Base-by-base conservation (phyloP, 2,113 vertebrate species). In the Gymnorhina tibicen region DNA sequence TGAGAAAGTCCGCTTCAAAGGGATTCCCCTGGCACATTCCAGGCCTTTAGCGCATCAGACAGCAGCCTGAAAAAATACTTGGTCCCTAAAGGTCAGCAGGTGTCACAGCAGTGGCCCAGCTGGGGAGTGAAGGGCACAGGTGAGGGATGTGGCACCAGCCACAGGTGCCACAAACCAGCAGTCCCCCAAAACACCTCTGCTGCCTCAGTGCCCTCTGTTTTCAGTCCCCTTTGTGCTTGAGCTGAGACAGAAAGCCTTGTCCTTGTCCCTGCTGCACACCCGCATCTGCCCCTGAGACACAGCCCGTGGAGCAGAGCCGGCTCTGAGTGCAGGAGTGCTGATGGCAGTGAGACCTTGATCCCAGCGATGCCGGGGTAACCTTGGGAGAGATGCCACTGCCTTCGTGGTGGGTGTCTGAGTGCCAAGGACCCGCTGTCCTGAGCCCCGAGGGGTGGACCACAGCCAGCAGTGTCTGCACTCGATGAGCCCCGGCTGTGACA, bases 11-110 rank as follows among this genome's bases (percentile, higher is more conserved):
- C 80, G 32, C 94, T 95, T 93, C 95, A 96, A 95, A 97, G 93
- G 73, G 76, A 95, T 85, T 92, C 89, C 33, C 89, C 24, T 8
- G 28, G 58, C 2, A 5, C 89, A 86, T 95, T 91, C 86, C 94
- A 95, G 72, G 50, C 39, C 27, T 63, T 58, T 35, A 46, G 42
- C 67, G 67, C 72, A 49, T 20, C 79, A 53, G 64, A 67, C 59
- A 80, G 68, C n/a, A 85, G 95, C 89, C 89, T 97, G 96, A 87
- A 59, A 84, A 93, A 96, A 96, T 16, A 87, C 30, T 86, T 24
- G 15, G 76, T 63, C 76, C 79, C 69, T 81, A 47, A 92, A 95
- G 88, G 94, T 91, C 95, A 96, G 63, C 33, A 6, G 0, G 3
- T 15, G 9, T 83, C 59, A 0, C 37, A 37, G 28, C 3, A 6